Conservation (phyloP, 2,797 vertebrate genomes). For the Chloroceryle inda region DNA sequence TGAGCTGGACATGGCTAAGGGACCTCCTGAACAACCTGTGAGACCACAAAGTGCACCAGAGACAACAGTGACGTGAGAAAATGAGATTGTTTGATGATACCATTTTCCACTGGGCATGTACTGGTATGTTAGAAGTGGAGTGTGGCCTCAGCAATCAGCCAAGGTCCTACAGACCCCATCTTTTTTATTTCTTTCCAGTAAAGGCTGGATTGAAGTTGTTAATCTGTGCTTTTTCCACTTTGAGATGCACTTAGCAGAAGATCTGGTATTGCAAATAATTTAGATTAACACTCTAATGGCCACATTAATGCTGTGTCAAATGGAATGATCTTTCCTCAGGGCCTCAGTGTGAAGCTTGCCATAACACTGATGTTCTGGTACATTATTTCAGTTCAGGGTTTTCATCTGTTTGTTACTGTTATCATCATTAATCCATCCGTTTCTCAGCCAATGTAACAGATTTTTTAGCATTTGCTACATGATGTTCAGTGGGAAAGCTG, state of each 20-base stretch:
- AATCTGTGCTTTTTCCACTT: not conserved
- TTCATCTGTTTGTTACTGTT: not conserved
- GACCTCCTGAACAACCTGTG: not conserved
- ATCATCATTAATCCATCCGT: not conserved
- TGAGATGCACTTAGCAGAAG: not conserved
- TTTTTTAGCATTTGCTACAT: not conserved
- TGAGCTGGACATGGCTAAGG: not conserved
- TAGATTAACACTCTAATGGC: not conserved
- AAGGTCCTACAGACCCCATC: not conserved
- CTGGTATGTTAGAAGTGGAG: fast-evolving
- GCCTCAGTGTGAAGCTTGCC: not conserved
- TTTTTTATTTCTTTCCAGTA: not conserved
- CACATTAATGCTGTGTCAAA: not conserved
- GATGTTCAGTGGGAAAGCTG: not conserved
- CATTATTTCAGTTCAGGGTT: not conserved
- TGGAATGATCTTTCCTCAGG: not conserved
- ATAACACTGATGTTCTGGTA: not conserved
- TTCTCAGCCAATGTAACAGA: not conserved
- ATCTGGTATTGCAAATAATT: not conserved
- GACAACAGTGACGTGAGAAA: not conserved
- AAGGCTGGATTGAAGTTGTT: not conserved
- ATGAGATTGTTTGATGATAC: not conserved
- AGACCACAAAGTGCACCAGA: not conserved
- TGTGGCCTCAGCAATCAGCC: fast-evolving
- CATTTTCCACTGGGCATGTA: fast-evolving